Conservation (phyloP, 2,113 vertebrate genomes). For the Ictalurus furcatus region DNA sequence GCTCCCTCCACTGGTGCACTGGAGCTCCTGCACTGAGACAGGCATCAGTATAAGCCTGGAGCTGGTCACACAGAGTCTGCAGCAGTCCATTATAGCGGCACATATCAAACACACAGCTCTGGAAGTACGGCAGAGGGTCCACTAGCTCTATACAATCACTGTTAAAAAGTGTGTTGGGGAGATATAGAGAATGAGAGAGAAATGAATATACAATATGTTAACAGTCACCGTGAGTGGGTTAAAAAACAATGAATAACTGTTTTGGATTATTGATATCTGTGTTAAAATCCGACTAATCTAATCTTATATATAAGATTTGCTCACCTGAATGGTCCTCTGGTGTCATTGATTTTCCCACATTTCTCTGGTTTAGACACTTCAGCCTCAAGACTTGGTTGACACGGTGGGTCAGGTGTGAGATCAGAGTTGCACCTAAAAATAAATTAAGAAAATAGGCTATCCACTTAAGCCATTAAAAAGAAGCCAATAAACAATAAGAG, state of each 20-base stretch:
- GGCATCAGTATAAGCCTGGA: slow-evolving; percentile 75
- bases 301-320: neutral
- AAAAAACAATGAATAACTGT: too few species aligned
- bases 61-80: slow-evolving; percentile 73
- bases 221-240: too few species aligned
- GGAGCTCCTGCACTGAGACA: slow-evolving; percentile 74
- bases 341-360: slow-evolving; percentile 73
- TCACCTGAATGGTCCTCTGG: slow-evolving; percentile 75
- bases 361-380: slow-evolving; percentile 69
- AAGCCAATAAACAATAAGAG: too few species aligned
- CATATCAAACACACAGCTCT: slow-evolving; percentile 79
- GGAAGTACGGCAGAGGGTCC: slow-evolving; percentile 69
- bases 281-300: too few species aligned
- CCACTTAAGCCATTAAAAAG: too few species aligned
- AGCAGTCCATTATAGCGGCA: slow-evolving; percentile 73
- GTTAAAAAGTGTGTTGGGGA: neutral
- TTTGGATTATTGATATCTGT: too few species aligned
- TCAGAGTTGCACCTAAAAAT: slow-evolving; percentile 68
- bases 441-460: neutral
- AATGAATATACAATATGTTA: too few species aligned
- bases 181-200: neutral
- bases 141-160: slow-evolving; percentile 76
- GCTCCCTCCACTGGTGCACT: slow-evolving; percentile 76
- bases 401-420: slow-evolving; percentile 63
- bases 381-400: slow-evolving; percentile 64